Conservation (phyloP, 2,888 invertebrate genomes). For the Oligia fasciuncula region DNA sequence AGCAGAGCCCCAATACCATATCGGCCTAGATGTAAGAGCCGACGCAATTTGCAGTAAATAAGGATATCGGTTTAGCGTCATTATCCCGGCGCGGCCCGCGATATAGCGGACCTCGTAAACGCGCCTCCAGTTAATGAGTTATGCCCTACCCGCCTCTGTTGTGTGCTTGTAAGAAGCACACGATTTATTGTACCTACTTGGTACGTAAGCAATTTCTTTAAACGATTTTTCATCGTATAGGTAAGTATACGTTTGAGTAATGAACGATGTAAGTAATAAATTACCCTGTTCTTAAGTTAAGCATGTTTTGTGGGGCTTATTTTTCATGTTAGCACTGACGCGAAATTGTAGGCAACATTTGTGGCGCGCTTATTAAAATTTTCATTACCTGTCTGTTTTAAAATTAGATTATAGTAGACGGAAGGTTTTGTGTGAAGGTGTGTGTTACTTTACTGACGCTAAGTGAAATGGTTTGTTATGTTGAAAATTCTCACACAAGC, state of each 20-base stretch:
- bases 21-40: constrained; percentile 71
- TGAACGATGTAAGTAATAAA: constrained; percentile 68
- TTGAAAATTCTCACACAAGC: background rate
- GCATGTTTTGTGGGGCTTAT: constrained; percentile 57
- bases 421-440: background rate
- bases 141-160: constrained; percentile 67
- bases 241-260: constrained; percentile 66
- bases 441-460: constrained; percentile 19
- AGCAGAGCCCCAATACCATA: constrained; percentile 61
- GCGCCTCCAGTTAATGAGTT: constrained; percentile 74
- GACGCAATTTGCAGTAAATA: constrained; percentile 89
- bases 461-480: constrained; percentile 2
- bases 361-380: constrained; percentile 51
- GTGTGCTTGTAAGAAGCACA: constrained; percentile 69
- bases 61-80: constrained; percentile 88
- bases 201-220: constrained; percentile 74
- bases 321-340: constrained; percentile 58
- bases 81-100: constrained; percentile 79
- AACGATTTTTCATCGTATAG: constrained; percentile 73
- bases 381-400: constrained; percentile 54
- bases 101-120: constrained; percentile 77
- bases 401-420: constrained; percentile 33
- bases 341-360: constrained; percentile 55
- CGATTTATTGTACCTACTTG: constrained; percentile 74
- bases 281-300: constrained; percentile 64